Conservation (phyloP, 2,113 vertebrate species). For the Etheostoma spectabile region DNA sequence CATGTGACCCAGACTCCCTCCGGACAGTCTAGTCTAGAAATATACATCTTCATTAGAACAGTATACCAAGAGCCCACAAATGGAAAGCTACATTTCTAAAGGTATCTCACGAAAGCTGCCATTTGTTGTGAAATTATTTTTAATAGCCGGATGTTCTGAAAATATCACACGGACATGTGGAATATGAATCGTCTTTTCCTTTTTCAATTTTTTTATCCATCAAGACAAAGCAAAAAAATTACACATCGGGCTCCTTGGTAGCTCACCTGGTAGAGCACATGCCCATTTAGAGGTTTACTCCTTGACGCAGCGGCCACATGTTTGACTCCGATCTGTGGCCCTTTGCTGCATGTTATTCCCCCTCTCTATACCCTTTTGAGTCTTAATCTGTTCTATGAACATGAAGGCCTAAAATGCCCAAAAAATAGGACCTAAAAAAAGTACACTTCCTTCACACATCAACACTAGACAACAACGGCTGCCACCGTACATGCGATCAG, state of each 20-base stretch:
- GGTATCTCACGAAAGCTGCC: not conserved
- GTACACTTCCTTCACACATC: not conserved
- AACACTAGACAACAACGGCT: not conserved
- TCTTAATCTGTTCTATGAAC: too few relatives aligned
- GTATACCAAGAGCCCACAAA: not conserved
- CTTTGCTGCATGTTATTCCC: too few relatives aligned
- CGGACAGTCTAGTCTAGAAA: not conserved
- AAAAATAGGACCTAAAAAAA: too few relatives aligned
- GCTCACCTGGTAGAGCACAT: too few relatives aligned
- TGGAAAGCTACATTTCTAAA: not conserved
- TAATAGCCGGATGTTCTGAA: not conserved
- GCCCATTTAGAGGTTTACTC: too few relatives aligned
- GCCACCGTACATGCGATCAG: not conserved
- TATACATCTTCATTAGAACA: not conserved
- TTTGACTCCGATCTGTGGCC: too few relatives aligned
- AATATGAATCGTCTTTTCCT: not conserved
- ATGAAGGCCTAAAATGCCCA: too few relatives aligned
- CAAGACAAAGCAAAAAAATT: not conserved
- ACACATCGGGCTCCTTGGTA: not conserved
- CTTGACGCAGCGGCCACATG: too few relatives aligned
- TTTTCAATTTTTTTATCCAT: not conserved
- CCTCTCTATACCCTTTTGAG: too few relatives aligned
- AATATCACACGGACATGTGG: not conserved
- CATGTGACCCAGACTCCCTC: slow-evolving; percentile 17
- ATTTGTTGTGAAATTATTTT: not conserved